Base-by-base conservation (phyloP, 2,113 vertebrate species). In the Numenius arquata region DNA sequence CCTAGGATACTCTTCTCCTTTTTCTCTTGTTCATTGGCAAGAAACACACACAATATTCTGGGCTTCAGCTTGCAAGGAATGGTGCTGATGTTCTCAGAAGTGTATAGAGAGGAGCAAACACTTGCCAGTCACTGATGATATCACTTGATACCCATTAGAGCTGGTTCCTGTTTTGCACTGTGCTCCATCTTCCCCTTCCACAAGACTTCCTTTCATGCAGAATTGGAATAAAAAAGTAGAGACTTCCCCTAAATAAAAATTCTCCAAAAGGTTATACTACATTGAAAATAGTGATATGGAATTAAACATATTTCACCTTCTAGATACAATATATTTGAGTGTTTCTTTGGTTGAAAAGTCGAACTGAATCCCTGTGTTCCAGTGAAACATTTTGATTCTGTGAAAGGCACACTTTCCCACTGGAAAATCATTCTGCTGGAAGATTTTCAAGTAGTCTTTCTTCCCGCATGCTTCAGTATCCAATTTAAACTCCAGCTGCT, bases 401-500 rank as follows among this genome's bases (percentile, higher is more conserved):
- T 79, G 62, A 89, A 95, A 93, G n/a, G 25, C 36, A 29, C 36
- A 43, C 70, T 92, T 95, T 72, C 73, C 48, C 84, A 68, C 85
- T 91, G 89, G 77, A 93, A 96, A 96, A 68, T 79, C 53, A 63
- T 95, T 90, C 41, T 75, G 18, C 75, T 95, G 84, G 84, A 93
- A 73, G 66, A 63, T 63, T 91, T 95, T 96, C 96, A 96, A 89
- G 77, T 53, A 63, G 86, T 63, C 63, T 89, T 93, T 94, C 66
- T 91, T 94, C 80, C 81, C 0, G 1, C 78, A 47, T 88, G 77
- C 84, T 80, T 79, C 41, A 83, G 84, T 65, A 88, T 71, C 84
- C 87, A 77, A 55, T 94, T 96, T 78, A 91, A 85, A 95, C 81
- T 96, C 80, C 93, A 96, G 95, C 89, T 96, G 95, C 87, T 91